Evolutionary conservation across 1,140 invertebrate genomes (phyloP).

Genomic region (Capitella teleta): DNA sequence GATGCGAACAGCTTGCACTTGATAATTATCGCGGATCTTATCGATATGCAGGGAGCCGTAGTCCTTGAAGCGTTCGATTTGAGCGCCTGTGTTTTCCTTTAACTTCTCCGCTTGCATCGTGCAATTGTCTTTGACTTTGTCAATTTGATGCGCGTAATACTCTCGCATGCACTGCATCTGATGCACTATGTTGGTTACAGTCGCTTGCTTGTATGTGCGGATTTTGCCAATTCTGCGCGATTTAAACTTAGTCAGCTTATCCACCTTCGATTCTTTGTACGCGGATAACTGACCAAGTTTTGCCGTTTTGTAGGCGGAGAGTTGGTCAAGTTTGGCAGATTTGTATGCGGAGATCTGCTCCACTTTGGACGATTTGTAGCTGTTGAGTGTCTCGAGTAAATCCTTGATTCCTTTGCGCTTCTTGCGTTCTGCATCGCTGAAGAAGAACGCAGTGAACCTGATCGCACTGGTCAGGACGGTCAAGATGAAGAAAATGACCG

Average conservation of each 20-base stretch:
- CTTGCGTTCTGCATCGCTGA: slow-evolving; percentile 2
- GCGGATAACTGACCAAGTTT: slow-evolving; percentile 9
- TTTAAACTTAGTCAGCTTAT: slow-evolving; percentile 29
- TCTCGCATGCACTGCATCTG: slow-evolving; percentile 72
- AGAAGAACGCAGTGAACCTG: background rate
- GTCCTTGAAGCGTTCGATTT: slow-evolving; percentile 41
- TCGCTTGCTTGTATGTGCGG: slow-evolving; percentile 12
- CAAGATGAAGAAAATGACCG: background rate
- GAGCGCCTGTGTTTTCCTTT: slow-evolving; percentile 75
- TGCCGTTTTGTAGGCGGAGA: slow-evolving; percentile 9
- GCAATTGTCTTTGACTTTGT: slow-evolving; percentile 82
- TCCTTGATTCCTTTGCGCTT: slow-evolving; percentile 19
- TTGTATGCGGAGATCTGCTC: slow-evolving; percentile 8
- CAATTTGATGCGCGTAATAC: slow-evolving; percentile 81
- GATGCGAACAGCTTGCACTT: slow-evolving; percentile 85
- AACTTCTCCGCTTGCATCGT: slow-evolving; percentile 86
- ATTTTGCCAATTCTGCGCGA: slow-evolving; percentile 58
- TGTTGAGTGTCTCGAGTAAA: slow-evolving; percentile 18
- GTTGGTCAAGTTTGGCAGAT: slow-evolving; percentile 6
- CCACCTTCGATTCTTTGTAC: slow-evolving; percentile 7
- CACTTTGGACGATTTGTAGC: slow-evolving; percentile 25
- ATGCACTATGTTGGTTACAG: slow-evolving; percentile 41
- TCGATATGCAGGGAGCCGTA: slow-evolving; percentile 60
- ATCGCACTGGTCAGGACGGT: background rate
- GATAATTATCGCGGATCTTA: slow-evolving; percentile 86